Base-by-base conservation (phyloP, 1,140 invertebrate species). In the Pinna nobilis region DNA sequence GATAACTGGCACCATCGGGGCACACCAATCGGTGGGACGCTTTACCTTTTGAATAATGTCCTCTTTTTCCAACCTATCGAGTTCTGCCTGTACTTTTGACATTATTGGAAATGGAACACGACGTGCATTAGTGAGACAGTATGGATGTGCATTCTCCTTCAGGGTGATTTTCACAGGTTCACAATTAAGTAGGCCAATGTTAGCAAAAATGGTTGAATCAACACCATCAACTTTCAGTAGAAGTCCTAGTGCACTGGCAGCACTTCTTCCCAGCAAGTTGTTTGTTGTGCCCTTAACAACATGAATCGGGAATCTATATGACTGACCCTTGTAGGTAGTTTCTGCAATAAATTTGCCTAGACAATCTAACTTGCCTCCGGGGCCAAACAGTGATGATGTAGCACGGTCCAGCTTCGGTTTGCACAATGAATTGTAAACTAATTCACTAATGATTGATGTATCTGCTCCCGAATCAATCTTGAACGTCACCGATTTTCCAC, bases 21-120 rank as follows among this genome's bases (percentile, higher is more conserved):
- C 72, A 60, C 78, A 76, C 78, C 76, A 82, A 0, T 70, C 73
- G 4, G 70, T 78, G 28, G 78, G 80, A 15, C 76, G 51, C 0
- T 44, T 72, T 2, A 82, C 68, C 28, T 49, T 64, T 15, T 59
- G 33, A 33, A 81, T 81, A 13, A 84, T 60, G 11, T 64, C 74
- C 23, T 63, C 28, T 39, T 74, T 76, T 11, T 76, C 74, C 66
- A 86, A 79, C 39, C 71, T 60, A 13, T 76, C 39, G 0, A 87
- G 49, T 61, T 86, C 79, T 0, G 32, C 25, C 77, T 86, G 81
- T 5, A 87, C 79, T 65, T 80, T 70, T 18, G 77, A 44, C 20
- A 78, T 33, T 23, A 84, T 64, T 51, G 81, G 76, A 39, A 85
- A 65, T 59, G 70, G 28, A 18, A 71, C 59, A 32, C 75, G 55